Evolutionary conservation across 1,140 invertebrate genomes (phyloP), one percentile per base, ranked within the genome.

Genomic region (Drosophila paulistorum): DNA sequence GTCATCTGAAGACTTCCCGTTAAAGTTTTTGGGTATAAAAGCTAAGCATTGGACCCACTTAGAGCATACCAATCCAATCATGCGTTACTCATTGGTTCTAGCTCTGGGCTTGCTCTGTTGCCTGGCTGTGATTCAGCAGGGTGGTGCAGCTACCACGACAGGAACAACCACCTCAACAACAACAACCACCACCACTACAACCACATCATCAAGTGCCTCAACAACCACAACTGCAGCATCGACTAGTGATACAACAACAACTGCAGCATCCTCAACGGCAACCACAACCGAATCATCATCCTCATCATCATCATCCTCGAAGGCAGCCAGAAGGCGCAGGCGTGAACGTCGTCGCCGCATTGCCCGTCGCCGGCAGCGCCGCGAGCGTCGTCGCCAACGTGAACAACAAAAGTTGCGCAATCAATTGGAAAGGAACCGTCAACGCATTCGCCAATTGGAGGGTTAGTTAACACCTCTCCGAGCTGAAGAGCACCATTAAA

Each of bases 71-170:
- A 51, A 11, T 51, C 45, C 17, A 51, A 51, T 51, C 45, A 79
- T 79, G 77, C 71, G 67, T 7, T 17, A 66, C 0, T 37, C 39
- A 13, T 62, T 51, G 42, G 42, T 72, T 45, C n/a, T 81, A 0
- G 11, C 68, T 39, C 14, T 69, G 26, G 69, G 62, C 2, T 39
- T 81, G 7, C n/a, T 76, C 6, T 39, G 58, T 33, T 68, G 74
- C 13, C 7, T 81, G 10, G 45, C 73, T 7, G 14, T 81, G 41
- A 26, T 45, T 3, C 62, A 72, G 57, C 35, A 55, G 45, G 42
- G 13, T 39, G 2, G 14, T 11, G 17, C 17, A 9, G 42, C 17
- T 17, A 17, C 17, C 17, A 17, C 30, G 11, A 0, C 17, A 11
- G 9, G 35, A n/a, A 23, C 58, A 1, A 0, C 5, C 0, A 30